Evolutionary conservation across 2,113 vertebrate genomes (phyloP).

Genomic region (Rhinoptilus africanus): DNA sequence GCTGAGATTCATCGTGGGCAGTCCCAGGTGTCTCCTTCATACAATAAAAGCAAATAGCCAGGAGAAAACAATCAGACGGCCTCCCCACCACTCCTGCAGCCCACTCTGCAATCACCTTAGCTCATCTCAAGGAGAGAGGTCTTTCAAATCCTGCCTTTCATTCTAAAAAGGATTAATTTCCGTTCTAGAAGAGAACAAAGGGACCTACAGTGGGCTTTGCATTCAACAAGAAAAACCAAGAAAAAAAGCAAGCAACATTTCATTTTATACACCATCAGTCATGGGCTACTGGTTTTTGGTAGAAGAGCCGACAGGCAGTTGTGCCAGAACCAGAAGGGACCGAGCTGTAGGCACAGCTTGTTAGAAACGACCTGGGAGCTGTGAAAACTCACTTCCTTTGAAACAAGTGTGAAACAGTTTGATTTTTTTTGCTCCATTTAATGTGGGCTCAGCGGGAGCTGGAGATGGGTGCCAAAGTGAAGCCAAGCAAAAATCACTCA

Average conservation of each 20-base stretch:
- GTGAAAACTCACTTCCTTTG: not conserved
- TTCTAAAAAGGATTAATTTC: not conserved
- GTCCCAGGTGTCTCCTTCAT: not conserved
- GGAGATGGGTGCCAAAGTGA: not conserved
- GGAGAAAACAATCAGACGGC: not conserved
- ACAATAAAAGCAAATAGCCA: not conserved
- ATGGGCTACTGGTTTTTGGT: not conserved
- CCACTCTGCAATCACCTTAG: not conserved
- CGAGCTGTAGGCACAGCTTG: not conserved
- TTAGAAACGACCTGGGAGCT: not conserved
- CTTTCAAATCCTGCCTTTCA: not conserved
- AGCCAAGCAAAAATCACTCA: conserved; percentile 11
- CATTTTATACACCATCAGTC: not conserved
- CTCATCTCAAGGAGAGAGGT: not conserved
- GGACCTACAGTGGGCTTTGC: not conserved
- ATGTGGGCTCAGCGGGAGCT: not conserved
- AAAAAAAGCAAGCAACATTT: not conserved
- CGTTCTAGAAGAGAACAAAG: not conserved
- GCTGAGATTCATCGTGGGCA: rapidly evolving
- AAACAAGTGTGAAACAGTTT: not conserved
- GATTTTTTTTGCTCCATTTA: conserved; percentile 37
- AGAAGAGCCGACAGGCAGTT: not conserved
- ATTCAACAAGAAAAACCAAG: not conserved
- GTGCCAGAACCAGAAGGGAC: not conserved
- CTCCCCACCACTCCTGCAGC: not conserved